A percentile compares a stretch with the other conserved stretches of the same genome.
Evolutionary conservation across 2,113 vertebrate genomes (phyloP).

Genomic region (Gnathonemus echidnorhynchus): DNA sequence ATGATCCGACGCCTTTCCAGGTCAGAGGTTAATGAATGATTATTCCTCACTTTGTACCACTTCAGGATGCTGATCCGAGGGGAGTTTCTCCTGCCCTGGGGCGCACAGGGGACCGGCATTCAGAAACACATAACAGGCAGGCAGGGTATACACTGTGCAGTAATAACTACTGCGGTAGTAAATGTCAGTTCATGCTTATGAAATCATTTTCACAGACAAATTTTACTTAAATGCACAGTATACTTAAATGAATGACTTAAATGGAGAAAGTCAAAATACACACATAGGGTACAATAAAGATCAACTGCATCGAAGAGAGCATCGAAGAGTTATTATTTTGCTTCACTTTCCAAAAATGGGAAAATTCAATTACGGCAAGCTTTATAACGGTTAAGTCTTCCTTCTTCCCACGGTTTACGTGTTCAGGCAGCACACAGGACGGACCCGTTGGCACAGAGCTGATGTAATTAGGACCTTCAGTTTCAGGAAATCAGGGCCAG

Average conservation of each 20-base stretch:
- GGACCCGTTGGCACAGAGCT: background rate
- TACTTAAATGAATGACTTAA: background rate
- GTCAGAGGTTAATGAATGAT: conserved; percentile 72
- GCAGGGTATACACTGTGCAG: background rate
- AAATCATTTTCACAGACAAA: background rate
- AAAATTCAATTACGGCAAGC: background rate
- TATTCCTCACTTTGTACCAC: conserved; percentile 70
- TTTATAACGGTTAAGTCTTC: background rate
- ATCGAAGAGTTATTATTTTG: background rate
- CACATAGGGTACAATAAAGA: background rate
- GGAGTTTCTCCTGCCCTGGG: conserved; percentile 23
- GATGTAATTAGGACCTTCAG: background rate
- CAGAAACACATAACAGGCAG: background rate
- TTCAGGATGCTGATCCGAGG: conserved; percentile 50
- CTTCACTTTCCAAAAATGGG: background rate
- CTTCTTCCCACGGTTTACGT: background rate
- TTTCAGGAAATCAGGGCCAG: background rate
- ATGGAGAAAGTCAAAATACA: background rate
- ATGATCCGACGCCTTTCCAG: conserved; percentile 37
- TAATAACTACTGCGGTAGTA: background rate
- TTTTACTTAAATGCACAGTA: background rate
- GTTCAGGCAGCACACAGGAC: background rate
- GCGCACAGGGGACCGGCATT: background rate
- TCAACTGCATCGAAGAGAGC: too few species aligned
- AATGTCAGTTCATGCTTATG: background rate